Evolutionary conservation across 2,888 invertebrate species (phyloP).

Genomic region (Lithophane semibrunnea): DNA sequence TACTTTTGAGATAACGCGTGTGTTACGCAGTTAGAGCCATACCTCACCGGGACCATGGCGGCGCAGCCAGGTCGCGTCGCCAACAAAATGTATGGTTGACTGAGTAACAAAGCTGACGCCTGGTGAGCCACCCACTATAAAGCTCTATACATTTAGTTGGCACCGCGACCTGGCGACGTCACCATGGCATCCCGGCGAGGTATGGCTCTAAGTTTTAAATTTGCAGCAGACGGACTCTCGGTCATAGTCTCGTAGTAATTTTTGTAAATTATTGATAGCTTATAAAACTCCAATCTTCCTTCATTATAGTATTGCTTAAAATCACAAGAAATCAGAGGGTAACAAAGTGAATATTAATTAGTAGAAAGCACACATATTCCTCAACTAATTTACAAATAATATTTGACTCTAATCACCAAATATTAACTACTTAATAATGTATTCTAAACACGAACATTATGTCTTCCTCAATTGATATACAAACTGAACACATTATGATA

Average conservation of each 20-base stretch:
- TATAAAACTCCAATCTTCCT: background rate
- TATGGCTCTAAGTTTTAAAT: too few species aligned
- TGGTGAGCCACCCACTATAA: too few species aligned
- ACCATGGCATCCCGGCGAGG: too few species aligned
- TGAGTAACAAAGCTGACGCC: too few species aligned
- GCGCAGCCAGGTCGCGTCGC: too few species aligned
- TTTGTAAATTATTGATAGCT: background rate
- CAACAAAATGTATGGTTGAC: too few species aligned
- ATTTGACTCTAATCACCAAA: slow-evolving; percentile 23
- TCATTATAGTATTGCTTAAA: background rate
- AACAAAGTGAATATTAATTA: background rate
- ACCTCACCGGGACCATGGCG: too few species aligned
- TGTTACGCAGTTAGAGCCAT: background rate
- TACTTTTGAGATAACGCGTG: too few species aligned
- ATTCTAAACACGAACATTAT: background rate
- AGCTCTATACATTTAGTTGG: too few species aligned
- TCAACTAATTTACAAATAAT: slow-evolving; percentile 13
- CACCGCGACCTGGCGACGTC: too few species aligned
- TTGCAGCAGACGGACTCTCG: background rate
- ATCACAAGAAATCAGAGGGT: background rate
- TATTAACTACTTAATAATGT: background rate
- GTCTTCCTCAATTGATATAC: background rate
- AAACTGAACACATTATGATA: slow-evolving; percentile 3
- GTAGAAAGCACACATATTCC: background rate
- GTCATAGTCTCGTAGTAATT: background rate